Base-by-base conservation (phyloP, 2,888 invertebrate species). In the Hyposoter didymator region DNA sequence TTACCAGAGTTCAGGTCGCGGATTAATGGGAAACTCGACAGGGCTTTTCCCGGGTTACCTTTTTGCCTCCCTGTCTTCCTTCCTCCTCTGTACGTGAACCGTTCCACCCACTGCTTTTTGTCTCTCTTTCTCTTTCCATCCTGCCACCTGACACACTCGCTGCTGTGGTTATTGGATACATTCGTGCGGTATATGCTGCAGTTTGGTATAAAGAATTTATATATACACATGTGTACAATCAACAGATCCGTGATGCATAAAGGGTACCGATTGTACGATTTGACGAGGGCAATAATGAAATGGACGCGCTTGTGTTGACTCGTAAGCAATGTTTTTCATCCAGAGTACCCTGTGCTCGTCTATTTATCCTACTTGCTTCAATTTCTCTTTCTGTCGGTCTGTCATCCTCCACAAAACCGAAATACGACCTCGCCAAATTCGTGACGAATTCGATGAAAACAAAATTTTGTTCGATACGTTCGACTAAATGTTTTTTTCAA, bases 21-120 rank as follows among this genome's bases (percentile, higher is more conserved):
- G 88, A 90, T 90, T 89, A 90, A 89, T 87, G 88, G 87, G 80
- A 88, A 88, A 84, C 84, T 79, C 83, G 74, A 74, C 79, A 78
- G 73, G 62, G 74, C 47, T 64, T 76, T 72, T 69, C 84, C 86
- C 45, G 49, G 70, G 74, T 87, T 70, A 78, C 83, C 74, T 79
- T 79, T 84, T 72, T 75, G 74, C 39, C 72, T 76, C 67, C 52
- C 72, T 75, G 32, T 52, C 52, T 62, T 73, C 78, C 70, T 79
- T 62, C 66, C 84, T 64, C 72, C 52, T 35, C 52, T 35, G 19
- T 67, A 32, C 66, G 47, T 32, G 4, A 10, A 12, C 32, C 32
- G n/a, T 39, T 8, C 39, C 39, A 39, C 55, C 55, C 52, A 17
- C 74, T 39, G 78, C 59, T 49, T 80, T 59, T 66, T 43, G 43